These are phyloP conservation scores for Ellobius talpinus DNA, from an alignment of 2,113 vertebrate genomes.

Conservation along the genomic window DNA sequence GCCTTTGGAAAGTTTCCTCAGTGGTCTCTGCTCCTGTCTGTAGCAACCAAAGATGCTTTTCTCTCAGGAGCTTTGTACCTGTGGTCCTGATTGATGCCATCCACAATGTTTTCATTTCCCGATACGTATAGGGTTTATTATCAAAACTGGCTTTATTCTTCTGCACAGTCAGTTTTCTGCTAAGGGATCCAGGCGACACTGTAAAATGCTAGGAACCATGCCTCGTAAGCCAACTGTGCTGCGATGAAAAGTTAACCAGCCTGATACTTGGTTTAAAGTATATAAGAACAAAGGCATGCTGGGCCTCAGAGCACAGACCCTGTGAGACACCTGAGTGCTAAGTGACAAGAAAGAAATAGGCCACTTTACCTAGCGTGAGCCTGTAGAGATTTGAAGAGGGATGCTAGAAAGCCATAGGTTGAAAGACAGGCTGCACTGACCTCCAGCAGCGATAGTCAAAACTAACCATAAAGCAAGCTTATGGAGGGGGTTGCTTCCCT, in stretches of 20 bases:
- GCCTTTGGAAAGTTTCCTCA: background rate
- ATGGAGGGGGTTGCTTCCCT: background rate
- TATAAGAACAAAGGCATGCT: background rate
- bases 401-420: background rate
- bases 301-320: background rate
- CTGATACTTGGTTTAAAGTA: background rate
- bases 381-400: background rate
- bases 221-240: background rate
- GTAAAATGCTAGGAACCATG: background rate
- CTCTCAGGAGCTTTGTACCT: background rate
- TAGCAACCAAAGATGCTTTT: background rate
- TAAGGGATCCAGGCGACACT: background rate
- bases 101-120: background rate
- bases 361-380: background rate
- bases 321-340: background rate
- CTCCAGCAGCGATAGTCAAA: background rate
- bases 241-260: background rate
- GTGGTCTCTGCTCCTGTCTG: background rate
- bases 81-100: background rate
- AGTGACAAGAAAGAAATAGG: background rate
- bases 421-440: background rate
- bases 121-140: background rate
- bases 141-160: conserved; percentile 41
- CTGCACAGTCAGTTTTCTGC: background rate
- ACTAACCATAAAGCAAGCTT: background rate